Conservation (phyloP, 2,888 invertebrate genomes). For the Emmelina monodactyla region DNA sequence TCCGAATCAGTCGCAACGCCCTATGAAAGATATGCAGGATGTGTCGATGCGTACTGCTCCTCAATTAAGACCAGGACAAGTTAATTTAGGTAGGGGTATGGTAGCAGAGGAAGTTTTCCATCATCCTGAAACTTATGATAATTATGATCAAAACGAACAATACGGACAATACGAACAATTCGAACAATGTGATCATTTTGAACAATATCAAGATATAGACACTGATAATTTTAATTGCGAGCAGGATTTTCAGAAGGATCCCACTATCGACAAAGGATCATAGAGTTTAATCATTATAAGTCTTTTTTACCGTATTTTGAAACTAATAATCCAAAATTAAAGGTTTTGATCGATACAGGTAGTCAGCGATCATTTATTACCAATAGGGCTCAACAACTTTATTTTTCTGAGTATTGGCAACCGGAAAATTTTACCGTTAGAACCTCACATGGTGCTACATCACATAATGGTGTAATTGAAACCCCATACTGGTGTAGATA, state of each 20-base stretch:
- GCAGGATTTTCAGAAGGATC: no score
- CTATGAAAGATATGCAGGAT: no score
- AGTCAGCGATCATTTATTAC: conserved; percentile 14
- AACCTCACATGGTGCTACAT: conserved; percentile 11
- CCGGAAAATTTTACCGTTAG: conserved; percentile 9
- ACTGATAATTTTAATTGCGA: no score
- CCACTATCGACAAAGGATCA: no score
- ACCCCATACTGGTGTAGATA: neutral
- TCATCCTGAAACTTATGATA: no score
- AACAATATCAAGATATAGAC: no score
- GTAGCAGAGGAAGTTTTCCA: conserved; percentile 4
- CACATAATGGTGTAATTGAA: conserved; percentile 4
- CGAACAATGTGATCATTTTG: no score
- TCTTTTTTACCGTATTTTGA: conserved; percentile 10
- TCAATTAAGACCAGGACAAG: neutral
- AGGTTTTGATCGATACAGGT: conserved; percentile 13
- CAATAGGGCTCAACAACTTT: conserved; percentile 1
- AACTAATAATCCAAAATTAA: conserved; percentile 10
- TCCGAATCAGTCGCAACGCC: no score
- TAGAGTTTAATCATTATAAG: no score
- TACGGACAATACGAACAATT: no score
- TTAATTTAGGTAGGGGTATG: neutral
- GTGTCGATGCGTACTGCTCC: neutral
- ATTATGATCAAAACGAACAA: no score
- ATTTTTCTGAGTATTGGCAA: conserved; percentile 10